phyloP scores from a whole-genome alignment of 53 echinoderm and acorn worm genomes.

The Hippasteria phrygiana region DNA sequence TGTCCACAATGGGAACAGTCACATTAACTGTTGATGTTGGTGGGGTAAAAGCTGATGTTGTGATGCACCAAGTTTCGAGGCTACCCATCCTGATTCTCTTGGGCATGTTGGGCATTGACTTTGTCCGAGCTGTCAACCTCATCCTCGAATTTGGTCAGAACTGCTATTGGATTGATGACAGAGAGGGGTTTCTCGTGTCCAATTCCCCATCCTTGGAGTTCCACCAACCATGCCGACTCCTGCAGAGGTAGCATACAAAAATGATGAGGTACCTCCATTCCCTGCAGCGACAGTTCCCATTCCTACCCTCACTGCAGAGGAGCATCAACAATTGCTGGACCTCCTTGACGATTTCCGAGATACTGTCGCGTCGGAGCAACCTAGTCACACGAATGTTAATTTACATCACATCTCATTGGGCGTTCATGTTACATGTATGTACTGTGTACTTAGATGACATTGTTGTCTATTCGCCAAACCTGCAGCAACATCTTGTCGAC shows the following conservation, averaged over 20 bases:
- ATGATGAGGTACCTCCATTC: neutral
- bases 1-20: conserved; percentile 11
- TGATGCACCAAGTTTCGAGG: neutral
- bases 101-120: conserved; percentile 44
- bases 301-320: neutral
- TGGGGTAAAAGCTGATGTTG: neutral
- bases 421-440: conserved; percentile 2
- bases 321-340: neutral
- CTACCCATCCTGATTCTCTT: conserved; percentile 41
- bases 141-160: conserved; percentile 25
- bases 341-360: conserved; percentile 14
- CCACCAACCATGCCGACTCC: neutral
- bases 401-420: conserved; percentile 5
- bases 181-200: neutral
- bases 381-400: conserved; percentile 48
- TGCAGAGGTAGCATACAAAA: too few species aligned
- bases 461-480: conserved; percentile 52
- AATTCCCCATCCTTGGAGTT: conserved; percentile 25
- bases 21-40: conserved; percentile 46
- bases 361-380: neutral
- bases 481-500: conserved; percentile 35
- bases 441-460: conserved; percentile 59
- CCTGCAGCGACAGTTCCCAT: too few species aligned
- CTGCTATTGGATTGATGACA: neutral
- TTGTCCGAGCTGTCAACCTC: conserved; percentile 6